A percentile compares a stretch with the other conserved stretches of the same genome.
phyloP scores from a whole-genome alignment of 1,140 invertebrate genomes.

The Planococcus citri region DNA sequence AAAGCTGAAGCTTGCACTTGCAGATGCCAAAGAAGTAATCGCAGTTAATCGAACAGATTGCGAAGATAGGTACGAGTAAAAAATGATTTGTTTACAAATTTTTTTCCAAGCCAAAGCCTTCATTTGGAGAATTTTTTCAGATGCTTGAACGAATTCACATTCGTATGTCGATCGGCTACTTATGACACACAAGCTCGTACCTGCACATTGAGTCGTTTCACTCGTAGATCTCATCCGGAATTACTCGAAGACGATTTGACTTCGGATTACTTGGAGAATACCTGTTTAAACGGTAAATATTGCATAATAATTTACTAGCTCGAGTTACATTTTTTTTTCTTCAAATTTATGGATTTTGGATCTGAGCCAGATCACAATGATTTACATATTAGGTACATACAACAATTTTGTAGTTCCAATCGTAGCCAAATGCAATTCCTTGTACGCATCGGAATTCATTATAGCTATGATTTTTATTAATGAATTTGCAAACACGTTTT shows the following conservation, averaged over 20 bases:
- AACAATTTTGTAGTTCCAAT: no score
- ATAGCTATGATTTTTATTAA: no score
- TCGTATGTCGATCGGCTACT: slow-evolving; percentile 73
- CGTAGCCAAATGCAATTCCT: no score
- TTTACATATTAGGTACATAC: no score
- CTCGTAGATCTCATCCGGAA: slow-evolving; percentile 68
- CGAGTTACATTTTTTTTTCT: no score
- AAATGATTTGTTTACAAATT: not conserved
- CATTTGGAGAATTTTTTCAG: slow-evolving; percentile 33
- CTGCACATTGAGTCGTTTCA: slow-evolving; percentile 67
- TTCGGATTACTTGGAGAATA: slow-evolving; percentile 81
- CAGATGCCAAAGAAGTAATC: slow-evolving; percentile 65
- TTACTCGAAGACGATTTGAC: slow-evolving; percentile 69
- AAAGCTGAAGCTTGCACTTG: slow-evolving; percentile 59
- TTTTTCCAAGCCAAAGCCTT: not conserved
- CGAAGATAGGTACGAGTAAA: slow-evolving; percentile 54
- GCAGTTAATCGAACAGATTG: slow-evolving; percentile 74
- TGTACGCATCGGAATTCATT: no score
- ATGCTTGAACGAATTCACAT: slow-evolving; percentile 75
- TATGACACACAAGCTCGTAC: slow-evolving; percentile 60
- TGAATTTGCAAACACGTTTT: no score
- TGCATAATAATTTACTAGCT: not conserved
- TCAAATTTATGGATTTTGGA: no score
- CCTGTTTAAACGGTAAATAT: slow-evolving; percentile 65
- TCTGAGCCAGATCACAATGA: no score